phyloP scores from a whole-genome alignment of 1,140 invertebrate genomes.

The Luehdorfia chinensis region DNA sequence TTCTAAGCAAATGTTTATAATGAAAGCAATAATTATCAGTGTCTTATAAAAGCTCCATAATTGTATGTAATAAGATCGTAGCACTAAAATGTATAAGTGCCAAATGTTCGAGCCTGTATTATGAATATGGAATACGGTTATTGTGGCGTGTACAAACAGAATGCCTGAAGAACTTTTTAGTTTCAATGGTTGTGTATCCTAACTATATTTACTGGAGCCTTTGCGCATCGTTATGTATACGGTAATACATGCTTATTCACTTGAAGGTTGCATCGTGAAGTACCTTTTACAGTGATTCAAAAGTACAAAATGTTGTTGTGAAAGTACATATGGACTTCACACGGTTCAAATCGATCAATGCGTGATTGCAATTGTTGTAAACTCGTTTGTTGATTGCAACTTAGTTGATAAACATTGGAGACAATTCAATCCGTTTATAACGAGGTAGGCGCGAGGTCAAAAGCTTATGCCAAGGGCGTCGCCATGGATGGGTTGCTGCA shows the following conservation, averaged over 20 bases:
- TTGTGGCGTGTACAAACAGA: constrained; percentile 22
- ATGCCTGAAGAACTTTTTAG: constrained; percentile 16
- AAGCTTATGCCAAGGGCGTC: too few species aligned
- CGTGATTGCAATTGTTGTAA: too few species aligned
- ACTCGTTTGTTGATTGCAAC: too few species aligned
- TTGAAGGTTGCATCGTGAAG: constrained; percentile 16
- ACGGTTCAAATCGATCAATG: not conserved
- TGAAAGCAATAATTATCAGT: constrained; percentile 24
- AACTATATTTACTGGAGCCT: constrained; percentile 12
- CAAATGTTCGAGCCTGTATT: constrained; percentile 25
- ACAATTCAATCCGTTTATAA: too few species aligned
- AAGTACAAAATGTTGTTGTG: constrained; percentile 52
- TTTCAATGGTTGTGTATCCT: constrained; percentile 34
- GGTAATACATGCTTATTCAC: constrained; percentile 1
- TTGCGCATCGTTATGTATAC: constrained; percentile 1
- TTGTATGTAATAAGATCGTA: constrained; percentile 8
- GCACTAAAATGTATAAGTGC: constrained; percentile 15
- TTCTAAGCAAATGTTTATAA: constrained; percentile 5
- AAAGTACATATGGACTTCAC: constrained; percentile 33
- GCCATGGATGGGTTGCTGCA: too few species aligned
- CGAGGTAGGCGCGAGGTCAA: too few species aligned
- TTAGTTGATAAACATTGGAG: too few species aligned
- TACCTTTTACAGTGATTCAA: constrained; percentile 43
- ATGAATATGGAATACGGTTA: constrained; percentile 2
- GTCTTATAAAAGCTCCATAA: constrained; percentile 14